Conservation (phyloP, 2,113 vertebrate species). For the Actinemys pallida region DNA sequence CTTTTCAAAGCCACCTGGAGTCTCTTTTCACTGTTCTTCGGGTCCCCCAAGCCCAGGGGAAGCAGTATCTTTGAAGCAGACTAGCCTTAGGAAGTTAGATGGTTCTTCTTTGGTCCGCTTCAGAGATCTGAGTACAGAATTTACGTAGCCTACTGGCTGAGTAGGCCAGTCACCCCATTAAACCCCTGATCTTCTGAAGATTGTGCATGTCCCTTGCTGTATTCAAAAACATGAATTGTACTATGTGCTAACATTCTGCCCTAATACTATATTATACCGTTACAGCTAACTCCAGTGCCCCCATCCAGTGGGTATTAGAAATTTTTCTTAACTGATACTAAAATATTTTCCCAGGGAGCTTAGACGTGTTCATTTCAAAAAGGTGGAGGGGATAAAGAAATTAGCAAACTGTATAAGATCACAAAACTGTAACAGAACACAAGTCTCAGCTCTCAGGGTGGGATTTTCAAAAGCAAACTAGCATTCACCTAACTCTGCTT, state of each 20-base stretch:
- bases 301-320: background rate
- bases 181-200: background rate
- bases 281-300: background rate
- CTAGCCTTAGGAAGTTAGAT: background rate
- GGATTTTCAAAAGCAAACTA: background rate
- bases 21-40: background rate
- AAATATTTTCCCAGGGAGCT: background rate
- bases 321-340: background rate
- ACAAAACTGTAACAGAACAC: background rate
- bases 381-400: background rate
- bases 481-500: background rate
- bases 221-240: background rate
- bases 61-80: background rate
- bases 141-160: background rate
- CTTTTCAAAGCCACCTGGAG: background rate
- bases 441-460: background rate
- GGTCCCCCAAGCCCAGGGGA: background rate
- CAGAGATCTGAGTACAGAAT: rapidly evolving
- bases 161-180: background rate
- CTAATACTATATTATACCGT: background rate
- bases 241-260: background rate
- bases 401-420: background rate
- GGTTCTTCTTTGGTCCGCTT: rapidly evolving
- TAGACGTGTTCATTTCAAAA: background rate
- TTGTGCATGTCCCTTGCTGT: background rate